Conservation (phyloP, 2,797 vertebrate species). For the Pyrocephalus nanus region DNA sequence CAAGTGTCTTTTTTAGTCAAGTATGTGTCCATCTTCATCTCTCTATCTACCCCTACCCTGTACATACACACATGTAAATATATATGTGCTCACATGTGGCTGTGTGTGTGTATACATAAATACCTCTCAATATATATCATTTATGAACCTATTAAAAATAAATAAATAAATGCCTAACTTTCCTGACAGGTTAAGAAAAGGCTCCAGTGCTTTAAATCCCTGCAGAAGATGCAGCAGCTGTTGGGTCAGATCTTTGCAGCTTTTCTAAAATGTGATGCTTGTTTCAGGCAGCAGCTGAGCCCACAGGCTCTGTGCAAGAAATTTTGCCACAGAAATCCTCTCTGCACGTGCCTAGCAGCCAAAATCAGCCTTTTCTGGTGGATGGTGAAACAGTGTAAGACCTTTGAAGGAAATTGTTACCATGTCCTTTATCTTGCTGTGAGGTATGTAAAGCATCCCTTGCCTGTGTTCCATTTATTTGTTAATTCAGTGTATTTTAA, state of each 20-base stretch:
- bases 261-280: neutral
- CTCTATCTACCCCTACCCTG: neutral
- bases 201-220: neutral
- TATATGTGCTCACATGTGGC: neutral
- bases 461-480: neutral
- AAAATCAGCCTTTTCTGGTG: neutral
- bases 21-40: neutral
- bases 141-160: neutral
- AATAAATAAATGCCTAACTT: neutral
- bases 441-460: neutral
- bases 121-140: neutral
- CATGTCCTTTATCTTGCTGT: neutral
- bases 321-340: neutral
- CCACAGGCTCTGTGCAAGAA: neutral
- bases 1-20: neutral
- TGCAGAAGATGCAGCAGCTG: neutral
- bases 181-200: neutral
- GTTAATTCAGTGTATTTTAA: neutral
- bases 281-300: neutral
- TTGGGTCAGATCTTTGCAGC: neutral
- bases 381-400: neutral
- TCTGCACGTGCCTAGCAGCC: neutral
- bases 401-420: neutral
- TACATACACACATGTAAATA: neutral
- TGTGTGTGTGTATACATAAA: fast-evolving